Conservation (phyloP, 1,140 invertebrate species). For the Tetramorium simillimum region DNA sequence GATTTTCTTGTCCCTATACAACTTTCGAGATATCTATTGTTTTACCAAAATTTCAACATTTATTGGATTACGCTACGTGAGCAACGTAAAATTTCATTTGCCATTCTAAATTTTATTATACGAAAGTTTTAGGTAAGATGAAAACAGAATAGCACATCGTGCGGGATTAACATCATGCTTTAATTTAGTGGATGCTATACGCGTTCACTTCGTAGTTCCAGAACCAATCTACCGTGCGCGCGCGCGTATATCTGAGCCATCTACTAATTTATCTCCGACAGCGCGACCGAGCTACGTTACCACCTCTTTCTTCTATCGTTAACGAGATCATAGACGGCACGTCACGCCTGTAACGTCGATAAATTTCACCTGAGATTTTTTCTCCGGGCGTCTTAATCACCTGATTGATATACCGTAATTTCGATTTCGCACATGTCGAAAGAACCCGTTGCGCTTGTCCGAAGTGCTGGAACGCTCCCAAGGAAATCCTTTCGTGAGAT, state of each 20-base stretch:
- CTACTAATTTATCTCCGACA: slow-evolving; percentile 65
- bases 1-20: background rate
- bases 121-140: slow-evolving; percentile 20
- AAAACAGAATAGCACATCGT: slow-evolving; percentile 2
- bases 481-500: slow-evolving; percentile 22
- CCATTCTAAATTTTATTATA: slow-evolving; percentile 32
- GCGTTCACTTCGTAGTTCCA: slow-evolving; percentile 24
- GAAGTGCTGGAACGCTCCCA: slow-evolving; percentile 40
- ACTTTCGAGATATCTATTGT: background rate
- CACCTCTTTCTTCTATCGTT: slow-evolving; percentile 58
- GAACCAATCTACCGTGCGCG: slow-evolving; percentile 56
- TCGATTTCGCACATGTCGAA: slow-evolving; percentile 17
- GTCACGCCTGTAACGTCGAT: slow-evolving; percentile 39
- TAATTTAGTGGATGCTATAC: slow-evolving; percentile 22
- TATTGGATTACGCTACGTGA: background rate
- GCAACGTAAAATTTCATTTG: background rate
- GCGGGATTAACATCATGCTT: slow-evolving; percentile 55
- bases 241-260: slow-evolving; percentile 40
- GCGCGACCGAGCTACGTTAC: slow-evolving; percentile 44
- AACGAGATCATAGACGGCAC: slow-evolving; percentile 61
- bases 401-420: slow-evolving; percentile 15
- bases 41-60: background rate
- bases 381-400: background rate
- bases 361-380: slow-evolving; percentile 31
- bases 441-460: slow-evolving; percentile 6